Evolutionary conservation across 1,140 invertebrate genomes (phyloP).

Genomic region (Solenopsis invicta): DNA sequence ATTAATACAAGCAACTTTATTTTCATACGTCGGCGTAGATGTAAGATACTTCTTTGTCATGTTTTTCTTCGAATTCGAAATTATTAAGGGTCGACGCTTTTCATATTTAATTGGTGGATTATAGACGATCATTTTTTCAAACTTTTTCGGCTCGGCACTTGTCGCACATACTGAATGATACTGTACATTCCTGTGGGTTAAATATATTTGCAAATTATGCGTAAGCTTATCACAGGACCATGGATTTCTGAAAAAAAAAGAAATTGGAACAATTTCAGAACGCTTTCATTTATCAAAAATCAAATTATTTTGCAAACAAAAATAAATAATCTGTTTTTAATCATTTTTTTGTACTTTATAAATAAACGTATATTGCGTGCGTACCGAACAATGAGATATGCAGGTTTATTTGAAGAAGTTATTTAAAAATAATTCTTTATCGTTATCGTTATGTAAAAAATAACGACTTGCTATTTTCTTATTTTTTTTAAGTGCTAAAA

Average conservation of each 20-base stretch:
- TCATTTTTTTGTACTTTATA: neutral
- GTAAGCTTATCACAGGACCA: conserved; percentile 79
- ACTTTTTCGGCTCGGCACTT: conserved; percentile 65
- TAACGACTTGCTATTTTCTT: too few relatives aligned
- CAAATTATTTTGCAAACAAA: neutral
- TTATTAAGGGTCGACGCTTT: conserved; percentile 49
- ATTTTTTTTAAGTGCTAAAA: too few relatives aligned
- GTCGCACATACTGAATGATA: conserved; percentile 72
- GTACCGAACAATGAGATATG: neutral
- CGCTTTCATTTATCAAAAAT: neutral
- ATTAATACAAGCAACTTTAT: neutral
- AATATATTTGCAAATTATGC: conserved; percentile 68
- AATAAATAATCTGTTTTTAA: neutral
- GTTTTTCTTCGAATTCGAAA: conserved; percentile 1
- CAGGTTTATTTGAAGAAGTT: too few relatives aligned
- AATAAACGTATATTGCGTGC: neutral
- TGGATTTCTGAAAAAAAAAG: conserved; percentile 76
- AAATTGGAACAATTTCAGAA: neutral
- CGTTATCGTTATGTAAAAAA: too few relatives aligned
- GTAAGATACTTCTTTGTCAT: neutral
- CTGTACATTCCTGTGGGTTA: conserved; percentile 57
- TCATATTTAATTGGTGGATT: conserved; percentile 24
- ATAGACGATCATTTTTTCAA: conserved; percentile 78
- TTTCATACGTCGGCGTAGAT: neutral
- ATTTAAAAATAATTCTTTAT: too few relatives aligned